phyloP scores from a whole-genome alignment of 2,797 vertebrate species.

The Anas capensis region DNA sequence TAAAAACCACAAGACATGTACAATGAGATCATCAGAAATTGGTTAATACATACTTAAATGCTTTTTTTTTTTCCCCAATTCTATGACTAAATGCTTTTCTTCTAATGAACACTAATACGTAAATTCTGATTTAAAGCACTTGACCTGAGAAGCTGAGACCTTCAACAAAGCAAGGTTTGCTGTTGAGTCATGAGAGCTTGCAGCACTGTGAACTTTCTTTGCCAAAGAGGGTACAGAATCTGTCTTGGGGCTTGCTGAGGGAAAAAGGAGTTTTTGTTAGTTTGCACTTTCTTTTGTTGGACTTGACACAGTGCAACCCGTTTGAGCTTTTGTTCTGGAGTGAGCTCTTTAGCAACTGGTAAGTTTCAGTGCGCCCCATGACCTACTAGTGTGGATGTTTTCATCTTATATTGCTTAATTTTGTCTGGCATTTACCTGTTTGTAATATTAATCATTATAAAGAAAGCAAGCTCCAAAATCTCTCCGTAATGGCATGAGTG shows the following conservation, averaged over 20 bases:
- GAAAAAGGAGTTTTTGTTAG: conserved; percentile 46
- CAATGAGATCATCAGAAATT: not conserved
- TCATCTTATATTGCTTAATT: conserved; percentile 6
- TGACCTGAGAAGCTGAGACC: not conserved
- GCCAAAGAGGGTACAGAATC: not conserved
- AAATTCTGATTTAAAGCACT: conserved; percentile 37
- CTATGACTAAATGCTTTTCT: not conserved
- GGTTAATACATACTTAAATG: not conserved
- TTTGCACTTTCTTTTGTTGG: conserved; percentile 40
- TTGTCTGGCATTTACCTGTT: conserved; percentile 16
- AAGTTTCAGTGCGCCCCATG: not conserved
- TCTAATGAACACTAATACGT: not conserved
- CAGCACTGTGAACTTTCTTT: not conserved
- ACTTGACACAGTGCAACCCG: not conserved
- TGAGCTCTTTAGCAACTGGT: conserved; percentile 14
- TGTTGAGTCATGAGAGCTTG: not conserved
- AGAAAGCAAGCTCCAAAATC: not conserved
- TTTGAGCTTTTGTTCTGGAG: conserved; percentile 34
- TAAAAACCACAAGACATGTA: not conserved
- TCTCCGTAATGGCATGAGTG: not conserved
- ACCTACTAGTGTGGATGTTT: conserved; percentile 4
- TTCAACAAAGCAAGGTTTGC: conserved; percentile 28
- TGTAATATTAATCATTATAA: not conserved
- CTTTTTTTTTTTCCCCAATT: not conserved
- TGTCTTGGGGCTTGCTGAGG: conserved; percentile 2